Evolutionary conservation across 2,888 invertebrate species (phyloP).

Genomic region (Agrochola circellaris): DNA sequence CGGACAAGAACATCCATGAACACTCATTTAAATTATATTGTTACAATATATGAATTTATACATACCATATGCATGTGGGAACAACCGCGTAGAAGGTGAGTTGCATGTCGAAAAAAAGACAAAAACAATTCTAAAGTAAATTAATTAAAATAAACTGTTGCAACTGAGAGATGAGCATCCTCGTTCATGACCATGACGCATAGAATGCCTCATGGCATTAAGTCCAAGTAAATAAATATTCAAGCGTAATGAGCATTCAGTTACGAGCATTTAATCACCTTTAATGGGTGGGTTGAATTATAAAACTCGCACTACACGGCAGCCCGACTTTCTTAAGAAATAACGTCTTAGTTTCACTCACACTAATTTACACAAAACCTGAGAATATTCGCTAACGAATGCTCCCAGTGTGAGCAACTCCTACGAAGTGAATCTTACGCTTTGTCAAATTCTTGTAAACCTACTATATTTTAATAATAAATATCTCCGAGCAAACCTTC

Average conservation of each 20-base stretch:
- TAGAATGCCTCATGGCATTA: not conserved
- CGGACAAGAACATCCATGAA: too few relatives aligned
- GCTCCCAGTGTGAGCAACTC: not conserved
- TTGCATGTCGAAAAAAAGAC: too few relatives aligned
- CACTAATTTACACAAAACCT: not conserved
- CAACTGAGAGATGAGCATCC: not conserved
- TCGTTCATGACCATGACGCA: not conserved
- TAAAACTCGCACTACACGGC: not conserved
- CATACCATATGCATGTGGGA: too few relatives aligned
- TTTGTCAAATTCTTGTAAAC: constrained; percentile 26
- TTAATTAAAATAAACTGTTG: not conserved
- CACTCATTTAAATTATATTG: too few relatives aligned
- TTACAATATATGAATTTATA: too few relatives aligned
- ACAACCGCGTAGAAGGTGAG: not conserved
- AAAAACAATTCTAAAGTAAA: not conserved
- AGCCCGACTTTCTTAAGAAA: not conserved
- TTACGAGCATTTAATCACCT: not conserved
- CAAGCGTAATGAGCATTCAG: not conserved
- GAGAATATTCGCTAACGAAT: not conserved
- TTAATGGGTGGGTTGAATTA: not conserved
- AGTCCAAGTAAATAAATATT: not conserved
- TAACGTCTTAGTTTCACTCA: not conserved
- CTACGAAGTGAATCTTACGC: constrained; percentile 26
- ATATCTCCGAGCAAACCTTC: not conserved
- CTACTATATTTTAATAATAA: constrained; percentile 19